Percentiles rank a stretch among this genome's conserved stretches.
Evolutionary conservation across 2,113 vertebrate genomes (phyloP).

Genomic region (Corvus cornix): DNA sequence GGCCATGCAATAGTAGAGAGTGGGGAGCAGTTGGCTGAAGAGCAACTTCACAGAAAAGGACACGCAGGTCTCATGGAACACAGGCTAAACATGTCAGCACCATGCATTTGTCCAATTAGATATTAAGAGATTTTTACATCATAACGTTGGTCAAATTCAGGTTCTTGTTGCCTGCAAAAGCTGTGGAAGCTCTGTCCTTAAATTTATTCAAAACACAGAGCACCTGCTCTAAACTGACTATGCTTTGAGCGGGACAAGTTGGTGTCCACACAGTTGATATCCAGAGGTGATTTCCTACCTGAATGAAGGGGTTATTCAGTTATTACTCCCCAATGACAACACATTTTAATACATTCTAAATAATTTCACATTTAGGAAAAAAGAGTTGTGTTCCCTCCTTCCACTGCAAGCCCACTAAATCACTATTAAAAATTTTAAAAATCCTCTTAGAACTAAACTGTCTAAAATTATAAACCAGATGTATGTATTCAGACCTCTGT

Average conservation of each 20-base stretch:
- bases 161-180: neutral
- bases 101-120: neutral
- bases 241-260: accelerated
- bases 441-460: neutral
- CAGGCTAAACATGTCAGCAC: neutral
- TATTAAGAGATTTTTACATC: neutral
- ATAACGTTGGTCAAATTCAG: neutral
- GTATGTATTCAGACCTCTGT: neutral
- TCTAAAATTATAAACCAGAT: neutral
- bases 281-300: neutral
- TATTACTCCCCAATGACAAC: neutral
- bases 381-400: accelerated
- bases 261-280: neutral
- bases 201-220: neutral
- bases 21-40: neutral
- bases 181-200: neutral
- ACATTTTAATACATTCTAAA: neutral
- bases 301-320: neutral
- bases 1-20: accelerated
- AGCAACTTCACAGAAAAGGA: neutral
- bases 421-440: neutral
- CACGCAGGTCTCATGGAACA: neutral
- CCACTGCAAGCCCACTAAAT: neutral
- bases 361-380: neutral
- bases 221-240: neutral